phyloP scores from a whole-genome alignment of 2,797 vertebrate genomes.

The Sparidentex hasta region DNA sequence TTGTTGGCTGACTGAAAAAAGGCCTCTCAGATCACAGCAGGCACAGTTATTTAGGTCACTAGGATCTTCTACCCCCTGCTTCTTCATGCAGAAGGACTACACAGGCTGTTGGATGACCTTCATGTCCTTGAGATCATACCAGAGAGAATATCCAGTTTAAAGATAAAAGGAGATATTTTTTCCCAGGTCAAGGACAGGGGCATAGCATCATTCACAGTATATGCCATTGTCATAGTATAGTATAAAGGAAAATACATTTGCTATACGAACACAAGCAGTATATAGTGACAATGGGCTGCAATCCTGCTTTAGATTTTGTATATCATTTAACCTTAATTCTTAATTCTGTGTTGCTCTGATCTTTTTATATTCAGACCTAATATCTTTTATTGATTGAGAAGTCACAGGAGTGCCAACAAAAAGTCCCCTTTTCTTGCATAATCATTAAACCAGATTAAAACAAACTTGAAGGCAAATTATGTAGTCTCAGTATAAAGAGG shows the following conservation, averaged over 20 bases:
- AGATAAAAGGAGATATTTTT: constrained; percentile 29
- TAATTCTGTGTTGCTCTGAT: neutral
- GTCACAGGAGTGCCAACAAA: constrained; percentile 5
- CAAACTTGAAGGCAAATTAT: constrained; percentile 20
- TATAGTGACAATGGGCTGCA: neutral
- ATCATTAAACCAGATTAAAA: constrained; percentile 2
- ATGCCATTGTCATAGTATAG: neutral
- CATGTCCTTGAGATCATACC: constrained; percentile 30
- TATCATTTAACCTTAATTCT: neutral
- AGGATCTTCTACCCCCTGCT: constrained; percentile 5
- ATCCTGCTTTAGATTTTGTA: neutral
- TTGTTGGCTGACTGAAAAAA: constrained; percentile 41
- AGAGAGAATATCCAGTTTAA: constrained; percentile 29
- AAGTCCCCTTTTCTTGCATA: constrained; percentile 5
- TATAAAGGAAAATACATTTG: neutral
- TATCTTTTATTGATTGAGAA: constrained; percentile 14
- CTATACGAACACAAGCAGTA: neutral
- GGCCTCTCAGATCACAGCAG: constrained; percentile 27
- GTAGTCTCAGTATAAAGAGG: constrained; percentile 10
- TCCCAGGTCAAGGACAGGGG: constrained; percentile 1
- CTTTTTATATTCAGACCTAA: constrained; percentile 4
- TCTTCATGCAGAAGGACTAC: constrained; percentile 9
- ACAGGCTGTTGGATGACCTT: constrained; percentile 35
- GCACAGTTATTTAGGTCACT: constrained; percentile 41
- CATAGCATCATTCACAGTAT: neutral